phyloP scores from a whole-genome alignment of 2,113 vertebrate genomes.

The Apodemus sylvaticus region DNA sequence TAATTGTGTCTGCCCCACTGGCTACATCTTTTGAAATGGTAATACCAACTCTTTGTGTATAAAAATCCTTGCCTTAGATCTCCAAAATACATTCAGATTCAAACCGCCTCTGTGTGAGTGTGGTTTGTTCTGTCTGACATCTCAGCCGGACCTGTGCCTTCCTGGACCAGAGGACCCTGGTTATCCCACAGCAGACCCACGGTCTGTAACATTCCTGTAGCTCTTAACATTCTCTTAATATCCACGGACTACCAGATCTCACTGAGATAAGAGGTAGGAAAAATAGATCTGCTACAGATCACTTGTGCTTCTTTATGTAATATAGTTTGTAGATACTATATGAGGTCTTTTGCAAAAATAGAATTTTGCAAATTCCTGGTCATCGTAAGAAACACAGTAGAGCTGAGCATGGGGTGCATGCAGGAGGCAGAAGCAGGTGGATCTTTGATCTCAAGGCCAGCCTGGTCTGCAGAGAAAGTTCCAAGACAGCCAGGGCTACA shows the following conservation, averaged over 20 bases:
- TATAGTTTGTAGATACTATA: neutral
- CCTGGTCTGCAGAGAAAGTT: neutral
- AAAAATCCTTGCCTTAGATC: no score
- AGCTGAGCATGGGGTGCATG: neutral
- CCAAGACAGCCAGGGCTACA: neutral
- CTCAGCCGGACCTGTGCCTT: no score
- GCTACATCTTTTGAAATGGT: no score
- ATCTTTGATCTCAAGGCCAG: neutral
- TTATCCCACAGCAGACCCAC: no score
- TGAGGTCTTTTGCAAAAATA: neutral
- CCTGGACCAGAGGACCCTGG: no score
- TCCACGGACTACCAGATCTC: neutral
- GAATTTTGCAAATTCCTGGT: neutral
- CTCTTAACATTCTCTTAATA: neutral
- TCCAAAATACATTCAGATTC: no score
- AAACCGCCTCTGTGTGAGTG: no score
- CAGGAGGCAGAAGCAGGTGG: neutral
- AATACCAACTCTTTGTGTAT: no score
- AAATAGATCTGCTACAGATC: neutral
- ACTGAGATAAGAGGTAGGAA: neutral
- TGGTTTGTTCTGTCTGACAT: no score
- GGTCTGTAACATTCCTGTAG: no score
- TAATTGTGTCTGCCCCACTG: no score
- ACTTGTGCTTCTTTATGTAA: conserved; percentile 4
- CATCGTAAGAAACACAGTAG: conserved; percentile 13